Percentiles rank a stretch among this genome's conserved stretches.
Conservation (phyloP, 2,113 vertebrate genomes). For the Calidris pugnax region DNA sequence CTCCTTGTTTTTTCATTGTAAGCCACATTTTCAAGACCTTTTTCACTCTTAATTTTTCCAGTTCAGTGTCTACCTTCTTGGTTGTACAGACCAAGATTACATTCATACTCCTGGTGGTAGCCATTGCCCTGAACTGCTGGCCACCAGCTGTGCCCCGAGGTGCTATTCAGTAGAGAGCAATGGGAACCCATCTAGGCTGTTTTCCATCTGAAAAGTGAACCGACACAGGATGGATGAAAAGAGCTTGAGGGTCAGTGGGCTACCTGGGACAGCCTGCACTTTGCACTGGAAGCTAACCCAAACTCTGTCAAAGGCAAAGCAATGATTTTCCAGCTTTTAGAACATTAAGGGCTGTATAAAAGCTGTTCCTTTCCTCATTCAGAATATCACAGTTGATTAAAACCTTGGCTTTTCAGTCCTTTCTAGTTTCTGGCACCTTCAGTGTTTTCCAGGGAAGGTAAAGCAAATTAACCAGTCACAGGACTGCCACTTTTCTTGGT, state of each 20-base stretch:
- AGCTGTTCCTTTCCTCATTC: neutral
- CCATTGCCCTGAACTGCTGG: neutral
- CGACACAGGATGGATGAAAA: neutral
- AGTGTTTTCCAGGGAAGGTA: neutral
- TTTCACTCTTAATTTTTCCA: neutral
- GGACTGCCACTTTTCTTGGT: neutral
- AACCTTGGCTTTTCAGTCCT: neutral
- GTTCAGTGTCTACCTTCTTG: neutral
- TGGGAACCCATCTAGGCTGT: neutral
- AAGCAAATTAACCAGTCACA: neutral
- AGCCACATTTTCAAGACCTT: neutral
- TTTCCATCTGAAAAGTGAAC: neutral
- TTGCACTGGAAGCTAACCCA: neutral
- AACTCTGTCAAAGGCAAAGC: neutral
- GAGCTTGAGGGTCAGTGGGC: neutral
- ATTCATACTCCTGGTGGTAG: neutral
- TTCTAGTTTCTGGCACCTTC: neutral
- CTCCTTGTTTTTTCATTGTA: neutral
- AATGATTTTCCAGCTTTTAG: neutral
- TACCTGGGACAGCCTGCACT: neutral
- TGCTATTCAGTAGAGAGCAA: neutral
- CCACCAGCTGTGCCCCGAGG: accelerated
- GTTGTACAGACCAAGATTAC: neutral
- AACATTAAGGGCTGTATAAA: neutral
- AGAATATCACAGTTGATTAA: neutral